These are phyloP conservation scores for Misgurnus mizolepis DNA, from an alignment of 2,113 vertebrate genomes.

Conservation along the genomic window DNA sequence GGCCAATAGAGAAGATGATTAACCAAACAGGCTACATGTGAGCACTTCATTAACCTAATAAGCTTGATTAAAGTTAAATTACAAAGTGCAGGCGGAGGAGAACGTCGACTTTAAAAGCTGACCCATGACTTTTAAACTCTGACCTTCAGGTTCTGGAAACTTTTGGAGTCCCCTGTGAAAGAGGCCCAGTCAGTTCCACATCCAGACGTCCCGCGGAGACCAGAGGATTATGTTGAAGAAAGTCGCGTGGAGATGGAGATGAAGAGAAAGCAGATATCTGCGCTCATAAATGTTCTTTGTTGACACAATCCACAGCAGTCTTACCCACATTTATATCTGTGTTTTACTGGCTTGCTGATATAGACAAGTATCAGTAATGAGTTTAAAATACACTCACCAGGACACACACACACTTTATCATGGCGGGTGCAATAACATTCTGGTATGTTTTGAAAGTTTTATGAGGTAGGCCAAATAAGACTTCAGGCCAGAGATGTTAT, in stretches of 20 bases:
- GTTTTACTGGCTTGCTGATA: background rate
- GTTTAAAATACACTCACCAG: background rate
- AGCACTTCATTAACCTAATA: slow-evolving; percentile 71
- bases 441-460: slow-evolving; percentile 23
- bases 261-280: slow-evolving; percentile 37
- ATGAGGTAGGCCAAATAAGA: slow-evolving; percentile 1
- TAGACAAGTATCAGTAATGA: background rate
- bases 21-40: slow-evolving; percentile 50
- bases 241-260: slow-evolving; percentile 19
- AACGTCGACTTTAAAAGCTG: slow-evolving; percentile 52
- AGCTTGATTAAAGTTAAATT: slow-evolving; percentile 75
- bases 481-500: background rate
- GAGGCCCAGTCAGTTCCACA: slow-evolving; percentile 45
- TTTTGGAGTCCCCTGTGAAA: slow-evolving; percentile 59
- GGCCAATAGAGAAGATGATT: slow-evolving; percentile 57
- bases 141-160: slow-evolving; percentile 62
- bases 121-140: slow-evolving; percentile 62
- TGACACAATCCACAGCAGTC: slow-evolving; percentile 59
- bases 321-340: slow-evolving; percentile 51
- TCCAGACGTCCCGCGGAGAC: slow-evolving; percentile 32
- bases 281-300: slow-evolving; percentile 51
- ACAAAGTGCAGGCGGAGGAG: slow-evolving; percentile 53
- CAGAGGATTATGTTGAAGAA: slow-evolving; percentile 10
- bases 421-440: background rate
- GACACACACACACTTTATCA: background rate